These are phyloP conservation scores for Dolichoris vasculosae DNA, from an alignment of 1,140 invertebrate species.

Conservation along the genomic window DNA sequence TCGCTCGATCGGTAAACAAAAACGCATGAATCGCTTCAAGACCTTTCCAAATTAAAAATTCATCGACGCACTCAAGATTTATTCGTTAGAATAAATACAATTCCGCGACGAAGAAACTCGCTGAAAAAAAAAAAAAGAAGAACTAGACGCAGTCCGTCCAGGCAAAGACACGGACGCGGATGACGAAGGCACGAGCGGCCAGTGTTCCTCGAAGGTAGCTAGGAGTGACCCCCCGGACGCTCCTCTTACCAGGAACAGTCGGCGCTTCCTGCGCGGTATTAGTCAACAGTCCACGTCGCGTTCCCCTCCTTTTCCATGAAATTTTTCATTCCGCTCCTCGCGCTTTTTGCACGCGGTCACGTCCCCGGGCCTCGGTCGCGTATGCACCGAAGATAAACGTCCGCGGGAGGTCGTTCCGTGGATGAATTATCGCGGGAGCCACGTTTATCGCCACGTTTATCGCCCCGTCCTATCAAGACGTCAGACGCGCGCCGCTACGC, in stretches of 20 bases:
- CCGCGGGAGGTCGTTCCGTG: slow-evolving; percentile 63
- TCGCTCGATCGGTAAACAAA: too few species aligned
- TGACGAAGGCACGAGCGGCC: background rate
- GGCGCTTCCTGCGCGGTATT: background rate
- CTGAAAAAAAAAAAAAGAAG: too few species aligned
- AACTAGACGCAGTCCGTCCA: too few species aligned
- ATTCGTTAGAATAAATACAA: too few species aligned
- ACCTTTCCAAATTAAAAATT: too few species aligned
- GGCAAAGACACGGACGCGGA: background rate
- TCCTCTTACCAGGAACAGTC: background rate
- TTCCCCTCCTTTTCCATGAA: background rate
- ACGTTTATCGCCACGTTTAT: slow-evolving; percentile 60
- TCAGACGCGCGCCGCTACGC: slow-evolving; percentile 47
- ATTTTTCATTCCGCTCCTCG: background rate
- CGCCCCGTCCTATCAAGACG: slow-evolving; percentile 64
- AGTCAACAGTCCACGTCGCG: slow-evolving; percentile 9
- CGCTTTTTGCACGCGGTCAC: slow-evolving; percentile 27
- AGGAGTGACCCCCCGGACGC: slow-evolving; percentile 4
- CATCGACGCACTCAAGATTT: too few species aligned
- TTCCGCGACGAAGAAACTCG: too few species aligned
- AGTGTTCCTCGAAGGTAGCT: background rate
- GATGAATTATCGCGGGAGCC: slow-evolving; percentile 62
- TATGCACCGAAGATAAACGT: slow-evolving; percentile 64
- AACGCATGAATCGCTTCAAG: too few species aligned
- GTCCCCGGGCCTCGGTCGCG: slow-evolving; percentile 37